A percentile compares a stretch with the other conserved stretches of the same genome.
Evolutionary conservation across 2,113 vertebrate species (phyloP).

Genomic region (Oxygymnocypris stewartii): DNA sequence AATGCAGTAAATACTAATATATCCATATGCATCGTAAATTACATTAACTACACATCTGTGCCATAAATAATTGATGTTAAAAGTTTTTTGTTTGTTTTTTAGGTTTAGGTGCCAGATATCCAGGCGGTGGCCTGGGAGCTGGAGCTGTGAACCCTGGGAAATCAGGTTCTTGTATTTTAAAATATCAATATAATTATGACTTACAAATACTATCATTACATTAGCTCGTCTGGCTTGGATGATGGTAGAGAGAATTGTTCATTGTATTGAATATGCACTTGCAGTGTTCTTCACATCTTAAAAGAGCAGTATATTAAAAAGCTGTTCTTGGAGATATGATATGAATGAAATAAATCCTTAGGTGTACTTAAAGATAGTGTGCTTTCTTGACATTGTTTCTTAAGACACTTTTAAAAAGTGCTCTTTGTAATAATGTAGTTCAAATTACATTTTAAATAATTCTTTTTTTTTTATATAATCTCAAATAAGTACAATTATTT

Average conservation of each 20-base stretch:
- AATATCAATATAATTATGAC: conserved; percentile 21
- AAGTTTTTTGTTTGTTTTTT: not conserved
- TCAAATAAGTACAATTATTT: too few relatives aligned
- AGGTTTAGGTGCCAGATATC: conserved; percentile 53
- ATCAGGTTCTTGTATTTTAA: conserved; percentile 52
- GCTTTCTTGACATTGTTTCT: not conserved
- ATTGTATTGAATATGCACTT: not conserved
- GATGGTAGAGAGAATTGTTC: not conserved
- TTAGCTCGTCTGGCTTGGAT: not conserved
- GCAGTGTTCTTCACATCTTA: not conserved
- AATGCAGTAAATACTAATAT: not conserved
- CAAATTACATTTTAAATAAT: too few relatives aligned
- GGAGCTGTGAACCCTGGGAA: conserved; percentile 68
- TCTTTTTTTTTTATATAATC: too few relatives aligned
- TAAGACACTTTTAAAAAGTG: too few relatives aligned
- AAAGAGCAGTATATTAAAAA: not conserved
- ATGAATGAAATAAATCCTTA: not conserved
- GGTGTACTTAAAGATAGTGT: not conserved
- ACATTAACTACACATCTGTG: not conserved
- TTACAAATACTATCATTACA: not conserved
- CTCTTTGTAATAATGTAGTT: too few relatives aligned
- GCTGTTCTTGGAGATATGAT: not conserved
- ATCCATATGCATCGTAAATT: not conserved
- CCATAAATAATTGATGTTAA: not conserved
- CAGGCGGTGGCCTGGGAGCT: conserved; percentile 54